Evolutionary conservation across 2,888 invertebrate species (phyloP), one percentile per base, ranked within the genome.

Genomic region (Andrena hattorfiana): DNA sequence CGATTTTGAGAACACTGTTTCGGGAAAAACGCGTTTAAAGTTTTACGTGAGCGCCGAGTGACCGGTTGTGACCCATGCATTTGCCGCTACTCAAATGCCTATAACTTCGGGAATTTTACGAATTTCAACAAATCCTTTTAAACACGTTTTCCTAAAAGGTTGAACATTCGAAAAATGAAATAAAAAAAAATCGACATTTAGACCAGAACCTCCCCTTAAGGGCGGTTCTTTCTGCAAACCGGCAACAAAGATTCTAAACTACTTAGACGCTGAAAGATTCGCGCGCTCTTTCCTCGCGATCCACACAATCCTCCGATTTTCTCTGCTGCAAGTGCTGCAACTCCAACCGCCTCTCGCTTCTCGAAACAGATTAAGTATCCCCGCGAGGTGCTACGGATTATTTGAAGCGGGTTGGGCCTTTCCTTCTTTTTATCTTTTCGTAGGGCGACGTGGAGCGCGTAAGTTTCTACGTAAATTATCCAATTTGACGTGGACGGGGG

Each of bases 171-270:
- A n/a, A n/a, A n/a, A n/a, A n/a, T n/a, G n/a, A n/a, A n/a, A n/a
- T n/a, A n/a, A n/a, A n/a, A n/a, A n/a, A n/a, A n/a, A n/a, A n/a
- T n/a, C n/a, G n/a, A n/a, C n/a, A n/a, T n/a, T n/a, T n/a, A n/a
- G n/a, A n/a, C n/a, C n/a, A n/a, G n/a, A n/a, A n/a, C n/a, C n/a
- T n/a, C n/a, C n/a, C n/a, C n/a, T n/a, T n/a, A n/a, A 75, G 74
- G 62, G 16, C 49, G 68, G 81, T 87, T 87, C 83, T 90, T 87
- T 85, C 83, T 84, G 80, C 86, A 73, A 64, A 77, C 63, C 83
- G 83, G 76, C 83, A 83, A 74, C 77, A 84, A 89, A 85, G 80
- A 85, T 77, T 42, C 42, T 42, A 78, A 86, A 60, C 77, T 71
- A 56, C 63, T 13, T 30, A 56, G 51, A 49, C 69, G 62, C 56